Base-by-base conservation (phyloP, 2,888 invertebrate species). In the Rambutsinella grinnellia region DNA sequence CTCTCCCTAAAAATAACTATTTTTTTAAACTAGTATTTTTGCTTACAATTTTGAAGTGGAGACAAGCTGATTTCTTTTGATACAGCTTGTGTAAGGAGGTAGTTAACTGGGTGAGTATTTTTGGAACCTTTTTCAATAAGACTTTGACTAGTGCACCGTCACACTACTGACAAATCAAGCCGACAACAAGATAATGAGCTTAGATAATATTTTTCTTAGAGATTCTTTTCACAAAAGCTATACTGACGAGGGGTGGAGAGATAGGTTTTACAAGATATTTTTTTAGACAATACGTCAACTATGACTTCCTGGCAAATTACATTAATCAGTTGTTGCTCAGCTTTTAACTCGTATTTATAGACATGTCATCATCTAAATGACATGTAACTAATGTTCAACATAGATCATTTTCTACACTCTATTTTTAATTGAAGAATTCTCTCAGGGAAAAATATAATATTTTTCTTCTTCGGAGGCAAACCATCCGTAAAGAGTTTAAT, bases 131-230 rank as follows among this genome's bases (percentile, higher is more conserved):
- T n/a, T n/a, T n/a, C n/a, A 46, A 62, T 62, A 62, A 65, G 65
- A 66, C 65, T 67, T 26, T 54, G 56, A 67, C 62, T 57, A 76
- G 65, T 36, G 36, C 36, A 36, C 13, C 76, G 63, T 76, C 76
- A 69, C 69, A 58, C 58, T 76, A 69, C 76, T 76, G 76, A 76
- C 76, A 76, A 76, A 76, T 76, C 76, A 76, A 69, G 63, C 76
- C 65, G 65, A 69, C 76, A 76, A 76, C 76, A 76, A 76, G 76
- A 76, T 76, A 76, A 76, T 76, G 76, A 76, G 76, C 69, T 68
- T 46, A 63, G 76, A 76, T 76, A 76, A 76, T 68, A 53, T 23
- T 66, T 74, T 28, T 51, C 27, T 53, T 17, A n/a, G n/a, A n/a
- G n/a, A n/a, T n/a, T n/a, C n/a, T n/a, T n/a, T n/a, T n/a, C n/a